Conservation (phyloP, 2,797 vertebrate species). For the Enteromius fasciolatus region DNA sequence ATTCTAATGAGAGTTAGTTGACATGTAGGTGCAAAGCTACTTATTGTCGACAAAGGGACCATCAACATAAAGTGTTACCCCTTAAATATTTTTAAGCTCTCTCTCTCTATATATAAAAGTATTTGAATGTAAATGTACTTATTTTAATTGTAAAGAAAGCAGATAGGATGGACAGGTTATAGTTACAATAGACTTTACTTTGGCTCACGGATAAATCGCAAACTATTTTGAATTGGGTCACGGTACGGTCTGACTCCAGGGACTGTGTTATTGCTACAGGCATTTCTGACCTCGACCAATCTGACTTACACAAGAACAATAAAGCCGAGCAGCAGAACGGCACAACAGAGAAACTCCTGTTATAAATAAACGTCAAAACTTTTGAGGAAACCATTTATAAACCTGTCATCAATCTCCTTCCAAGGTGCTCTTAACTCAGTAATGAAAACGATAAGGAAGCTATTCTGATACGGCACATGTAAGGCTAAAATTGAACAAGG, state of each 20-base stretch:
- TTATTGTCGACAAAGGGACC: too few species aligned
- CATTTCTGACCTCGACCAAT: slow-evolving; percentile 46
- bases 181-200: background rate
- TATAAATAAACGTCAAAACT: slow-evolving; percentile 60
- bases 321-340: slow-evolving; percentile 33
- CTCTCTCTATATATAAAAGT: too few species aligned
- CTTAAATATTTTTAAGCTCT: too few species aligned
- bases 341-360: slow-evolving; percentile 41
- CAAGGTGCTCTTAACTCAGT: slow-evolving; percentile 22
- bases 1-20: too few species aligned
- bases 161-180: background rate
- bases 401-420: slow-evolving; percentile 44
- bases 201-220: slow-evolving; percentile 11
- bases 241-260: slow-evolving; percentile 14
- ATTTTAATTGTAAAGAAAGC: background rate
- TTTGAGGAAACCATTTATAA: slow-evolving; percentile 54
- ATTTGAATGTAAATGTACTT: too few species aligned
- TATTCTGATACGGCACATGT: slow-evolving; percentile 23
- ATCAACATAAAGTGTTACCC: too few species aligned
- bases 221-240: slow-evolving; percentile 42
- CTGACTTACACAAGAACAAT: slow-evolving; percentile 56
- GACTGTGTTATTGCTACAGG: slow-evolving; percentile 49
- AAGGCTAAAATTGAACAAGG: background rate
- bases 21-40: too few species aligned
- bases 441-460: slow-evolving; percentile 40